phyloP scores from a whole-genome alignment of 2,888 invertebrate genomes.

The Tupiocoris notatus region DNA sequence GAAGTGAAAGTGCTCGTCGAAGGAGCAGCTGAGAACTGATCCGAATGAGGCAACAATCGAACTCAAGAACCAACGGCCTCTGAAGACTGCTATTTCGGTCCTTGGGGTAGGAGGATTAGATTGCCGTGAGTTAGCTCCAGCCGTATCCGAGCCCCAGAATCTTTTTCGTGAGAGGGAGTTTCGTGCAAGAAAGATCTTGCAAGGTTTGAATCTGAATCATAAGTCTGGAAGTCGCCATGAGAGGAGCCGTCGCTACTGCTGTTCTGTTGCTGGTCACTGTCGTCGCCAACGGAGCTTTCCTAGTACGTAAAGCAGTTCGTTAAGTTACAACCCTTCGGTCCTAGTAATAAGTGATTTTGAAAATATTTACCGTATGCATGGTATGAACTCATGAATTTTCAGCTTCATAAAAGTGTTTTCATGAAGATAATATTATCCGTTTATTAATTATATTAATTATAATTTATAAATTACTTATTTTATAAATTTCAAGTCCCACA shows the following conservation, averaged over 20 bases:
- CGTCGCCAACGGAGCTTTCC: conserved; percentile 20
- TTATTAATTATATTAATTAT: too few relatives aligned
- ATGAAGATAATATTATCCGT: too few relatives aligned
- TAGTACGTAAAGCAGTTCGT: conserved; percentile 2
- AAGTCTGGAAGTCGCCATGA: conserved; percentile 32
- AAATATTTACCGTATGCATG: not conserved
- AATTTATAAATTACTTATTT: too few relatives aligned
- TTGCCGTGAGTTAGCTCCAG: not conserved
- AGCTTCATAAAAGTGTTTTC: not conserved
- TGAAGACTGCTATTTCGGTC: too few relatives aligned
- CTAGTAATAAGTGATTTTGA: not conserved
- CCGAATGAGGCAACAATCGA: not conserved
- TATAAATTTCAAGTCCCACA: too few relatives aligned
- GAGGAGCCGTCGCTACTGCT: conserved; percentile 16
- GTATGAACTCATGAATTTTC: not conserved
- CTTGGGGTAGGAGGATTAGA: not conserved
- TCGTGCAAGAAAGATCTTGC: too few relatives aligned
- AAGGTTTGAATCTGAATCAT: not conserved
- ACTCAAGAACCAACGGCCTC: too few relatives aligned
- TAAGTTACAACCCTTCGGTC: not conserved
- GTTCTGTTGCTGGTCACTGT: conserved; percentile 23
- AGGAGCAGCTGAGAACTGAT: not conserved
- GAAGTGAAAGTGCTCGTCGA: not conserved
- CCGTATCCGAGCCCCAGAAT: not conserved
- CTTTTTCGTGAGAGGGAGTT: not conserved